A percentile compares a stretch with the other conserved stretches of the same genome.
Conservation (phyloP, 2,113 vertebrate genomes). For the Mesembrinibis cayennensis region DNA sequence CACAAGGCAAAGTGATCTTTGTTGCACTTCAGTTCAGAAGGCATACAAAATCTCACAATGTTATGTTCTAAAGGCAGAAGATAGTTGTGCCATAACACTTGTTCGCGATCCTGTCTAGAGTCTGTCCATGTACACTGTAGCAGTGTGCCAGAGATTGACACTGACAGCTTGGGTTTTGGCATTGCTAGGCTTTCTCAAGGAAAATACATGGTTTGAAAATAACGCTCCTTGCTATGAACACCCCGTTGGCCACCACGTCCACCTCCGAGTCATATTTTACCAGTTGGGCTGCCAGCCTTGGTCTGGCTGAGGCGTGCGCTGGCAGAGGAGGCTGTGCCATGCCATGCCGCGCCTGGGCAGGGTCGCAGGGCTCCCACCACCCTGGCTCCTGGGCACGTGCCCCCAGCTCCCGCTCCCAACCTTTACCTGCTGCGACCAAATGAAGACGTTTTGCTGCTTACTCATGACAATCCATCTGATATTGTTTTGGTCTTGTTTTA, state of each 20-base stretch:
- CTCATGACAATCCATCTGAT: rapidly evolving
- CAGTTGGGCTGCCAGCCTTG: neutral
- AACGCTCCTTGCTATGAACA: neutral
- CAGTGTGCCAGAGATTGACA: neutral
- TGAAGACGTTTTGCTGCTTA: neutral
- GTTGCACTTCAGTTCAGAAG: neutral
- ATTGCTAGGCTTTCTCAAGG: neutral
- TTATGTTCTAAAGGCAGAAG: neutral
- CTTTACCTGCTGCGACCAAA: neutral
- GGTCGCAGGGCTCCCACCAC: neutral
- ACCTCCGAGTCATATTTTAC: neutral
- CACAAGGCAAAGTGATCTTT: neutral
- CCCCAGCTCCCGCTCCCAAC: rapidly evolving
- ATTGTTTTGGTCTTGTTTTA: neutral
- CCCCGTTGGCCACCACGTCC: neutral
- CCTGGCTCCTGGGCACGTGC: rapidly evolving
- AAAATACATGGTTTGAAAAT: neutral
- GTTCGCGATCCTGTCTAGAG: neutral
- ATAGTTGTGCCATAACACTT: no score
- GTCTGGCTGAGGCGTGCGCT: neutral
- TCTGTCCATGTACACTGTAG: rapidly evolving
- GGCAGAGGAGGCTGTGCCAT: neutral
- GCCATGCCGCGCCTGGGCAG: rapidly evolving
- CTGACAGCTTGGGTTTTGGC: neutral
- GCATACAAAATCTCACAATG: neutral